Conservation (phyloP, 2,888 invertebrate species). For the Mythimna albipuncta region DNA sequence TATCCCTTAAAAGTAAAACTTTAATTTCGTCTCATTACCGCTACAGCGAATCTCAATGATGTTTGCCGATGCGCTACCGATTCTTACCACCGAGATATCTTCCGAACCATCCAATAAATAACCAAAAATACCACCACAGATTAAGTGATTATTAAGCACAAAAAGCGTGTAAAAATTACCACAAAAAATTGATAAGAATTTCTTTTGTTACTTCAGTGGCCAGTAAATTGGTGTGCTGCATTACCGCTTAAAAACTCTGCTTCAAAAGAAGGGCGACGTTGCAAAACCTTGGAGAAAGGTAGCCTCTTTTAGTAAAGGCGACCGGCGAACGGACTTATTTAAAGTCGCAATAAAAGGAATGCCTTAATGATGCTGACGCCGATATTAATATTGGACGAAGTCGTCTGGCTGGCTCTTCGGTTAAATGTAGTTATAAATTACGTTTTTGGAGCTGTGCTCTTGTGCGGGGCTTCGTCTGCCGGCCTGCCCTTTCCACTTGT, state of each 20-base stretch:
- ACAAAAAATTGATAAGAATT: slow-evolving; percentile 79
- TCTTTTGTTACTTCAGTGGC: slow-evolving; percentile 77
- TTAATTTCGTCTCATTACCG: slow-evolving; percentile 76
- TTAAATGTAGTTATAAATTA: slow-evolving; percentile 88
- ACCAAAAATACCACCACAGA: slow-evolving; percentile 74
- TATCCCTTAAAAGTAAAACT: slow-evolving; percentile 70
- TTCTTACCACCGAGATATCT: slow-evolving; percentile 64
- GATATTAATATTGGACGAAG: slow-evolving; percentile 87
- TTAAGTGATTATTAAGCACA: slow-evolving; percentile 83
- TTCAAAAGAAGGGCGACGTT: slow-evolving; percentile 84
- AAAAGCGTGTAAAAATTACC: slow-evolving; percentile 76
- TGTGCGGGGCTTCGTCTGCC: slow-evolving; percentile 54
- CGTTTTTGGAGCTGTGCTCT: slow-evolving; percentile 79
- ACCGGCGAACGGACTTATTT: slow-evolving; percentile 87
- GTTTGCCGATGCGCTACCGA: slow-evolving; percentile 74
- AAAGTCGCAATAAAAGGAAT: slow-evolving; percentile 90
- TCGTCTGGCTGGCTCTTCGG: slow-evolving; percentile 79
- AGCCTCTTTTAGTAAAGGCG: slow-evolving; percentile 85
- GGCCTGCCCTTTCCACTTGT: slow-evolving; percentile 63
- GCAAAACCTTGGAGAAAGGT: slow-evolving; percentile 89
- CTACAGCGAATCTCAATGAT: slow-evolving; percentile 64
- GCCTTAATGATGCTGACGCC: slow-evolving; percentile 89
- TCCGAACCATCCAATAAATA: slow-evolving; percentile 72
- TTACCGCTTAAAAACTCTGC: slow-evolving; percentile 71
- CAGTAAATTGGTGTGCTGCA: slow-evolving; percentile 75